Evolutionary conservation across 2,797 vertebrate genomes (phyloP).

Genomic region (Aplochiton taeniatus): DNA sequence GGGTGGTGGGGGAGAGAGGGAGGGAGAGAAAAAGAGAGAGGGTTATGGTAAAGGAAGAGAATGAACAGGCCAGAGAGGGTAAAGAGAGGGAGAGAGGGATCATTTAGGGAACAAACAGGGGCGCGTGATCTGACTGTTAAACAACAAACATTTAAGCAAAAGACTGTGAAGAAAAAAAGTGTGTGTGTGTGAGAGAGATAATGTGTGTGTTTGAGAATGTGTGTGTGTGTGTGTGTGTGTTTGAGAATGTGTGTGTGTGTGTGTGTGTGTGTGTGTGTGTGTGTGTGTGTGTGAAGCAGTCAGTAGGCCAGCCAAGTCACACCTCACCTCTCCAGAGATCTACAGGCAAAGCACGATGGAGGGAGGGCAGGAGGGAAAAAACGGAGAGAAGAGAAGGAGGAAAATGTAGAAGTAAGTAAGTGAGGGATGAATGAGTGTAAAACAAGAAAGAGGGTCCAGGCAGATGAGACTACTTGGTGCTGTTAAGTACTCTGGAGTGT

Average conservation of each 20-base stretch:
- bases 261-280: background rate
- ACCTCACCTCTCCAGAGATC: constrained; percentile 69
- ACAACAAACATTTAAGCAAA: too few species aligned
- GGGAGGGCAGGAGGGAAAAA: constrained; percentile 15
- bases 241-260: too few species aligned
- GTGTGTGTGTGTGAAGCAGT: background rate
- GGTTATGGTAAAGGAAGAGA: background rate
- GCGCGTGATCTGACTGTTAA: too few species aligned
- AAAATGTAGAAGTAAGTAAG: background rate
- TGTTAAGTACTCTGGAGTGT: too few species aligned
- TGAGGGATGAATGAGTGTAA: background rate
- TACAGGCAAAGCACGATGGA: constrained; percentile 39
- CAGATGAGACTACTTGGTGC: background rate
- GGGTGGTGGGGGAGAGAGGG: background rate
- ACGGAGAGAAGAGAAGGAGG: constrained; percentile 4
- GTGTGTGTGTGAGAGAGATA: background rate
- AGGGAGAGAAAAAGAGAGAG: background rate
- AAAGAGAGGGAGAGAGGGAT: background rate
- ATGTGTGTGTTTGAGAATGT: background rate
- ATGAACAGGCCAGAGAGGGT: background rate
- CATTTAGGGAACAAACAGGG: too few species aligned
- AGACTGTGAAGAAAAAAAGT: background rate
- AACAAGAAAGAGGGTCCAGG: background rate
- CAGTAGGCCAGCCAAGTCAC: constrained; percentile 13
- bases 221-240: too few species aligned